Conservation (phyloP, 2,113 vertebrate species). For the Leiothrix lutea region DNA sequence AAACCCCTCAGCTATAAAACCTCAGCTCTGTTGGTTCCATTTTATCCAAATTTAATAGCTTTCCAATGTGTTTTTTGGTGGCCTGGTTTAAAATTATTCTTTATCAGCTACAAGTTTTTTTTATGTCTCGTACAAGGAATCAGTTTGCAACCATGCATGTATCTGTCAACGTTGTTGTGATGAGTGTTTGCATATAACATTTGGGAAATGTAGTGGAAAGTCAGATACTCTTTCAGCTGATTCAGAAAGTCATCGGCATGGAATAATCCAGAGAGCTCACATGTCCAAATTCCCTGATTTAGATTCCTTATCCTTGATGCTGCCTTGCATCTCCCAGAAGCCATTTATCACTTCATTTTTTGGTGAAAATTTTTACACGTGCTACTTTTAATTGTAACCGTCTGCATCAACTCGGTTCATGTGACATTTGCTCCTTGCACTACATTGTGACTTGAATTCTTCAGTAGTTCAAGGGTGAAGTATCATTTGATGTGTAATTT, state of each 20-base stretch:
- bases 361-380: neutral
- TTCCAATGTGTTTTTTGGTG: neutral
- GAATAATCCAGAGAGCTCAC: neutral
- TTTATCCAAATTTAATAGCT: neutral
- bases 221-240: neutral
- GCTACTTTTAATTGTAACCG: neutral
- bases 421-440: neutral
- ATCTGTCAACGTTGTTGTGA: neutral
- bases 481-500: neutral
- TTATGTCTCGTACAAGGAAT: neutral
- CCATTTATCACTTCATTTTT: neutral
- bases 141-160: neutral
- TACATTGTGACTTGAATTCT: neutral
- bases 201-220: constrained; percentile 24
- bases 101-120: neutral
- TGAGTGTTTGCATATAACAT: neutral
- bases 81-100: neutral
- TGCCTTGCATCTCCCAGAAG: neutral
- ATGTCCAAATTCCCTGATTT: neutral
- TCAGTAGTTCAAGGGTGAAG: neutral
- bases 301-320: neutral
- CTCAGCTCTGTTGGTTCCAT: neutral
- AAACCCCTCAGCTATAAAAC: neutral
- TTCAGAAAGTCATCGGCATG: neutral
- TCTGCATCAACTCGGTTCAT: accelerated